Conservation (phyloP, 2,888 invertebrate genomes). For the Brachylomia viminalis region DNA sequence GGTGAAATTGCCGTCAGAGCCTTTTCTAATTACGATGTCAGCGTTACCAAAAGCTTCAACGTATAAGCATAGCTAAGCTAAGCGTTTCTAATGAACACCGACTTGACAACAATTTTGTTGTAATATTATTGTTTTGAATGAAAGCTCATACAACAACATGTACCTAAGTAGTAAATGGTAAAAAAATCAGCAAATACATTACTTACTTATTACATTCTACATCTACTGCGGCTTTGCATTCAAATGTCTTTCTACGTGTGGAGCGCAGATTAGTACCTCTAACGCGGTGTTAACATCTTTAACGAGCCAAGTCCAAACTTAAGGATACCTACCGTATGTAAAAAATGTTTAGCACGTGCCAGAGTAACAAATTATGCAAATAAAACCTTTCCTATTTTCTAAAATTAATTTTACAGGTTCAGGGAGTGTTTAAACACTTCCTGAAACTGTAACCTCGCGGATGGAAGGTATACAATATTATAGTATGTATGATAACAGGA, state of each 20-base stretch:
- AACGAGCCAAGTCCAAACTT: not conserved
- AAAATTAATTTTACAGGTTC: no score
- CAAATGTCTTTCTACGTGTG: constrained; percentile 25
- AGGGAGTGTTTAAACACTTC: no score
- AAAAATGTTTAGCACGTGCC: not conserved
- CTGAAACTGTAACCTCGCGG: not conserved
- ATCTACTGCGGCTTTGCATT: constrained; percentile 12
- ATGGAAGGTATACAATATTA: not conserved
- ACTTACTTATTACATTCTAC: constrained; percentile 16
- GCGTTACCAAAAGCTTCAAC: not conserved
- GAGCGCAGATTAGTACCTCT: not conserved
- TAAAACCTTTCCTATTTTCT: not conserved
- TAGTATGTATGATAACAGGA: not conserved
- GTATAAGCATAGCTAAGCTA: not conserved
- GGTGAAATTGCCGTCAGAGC: not conserved
- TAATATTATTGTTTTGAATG: not conserved
- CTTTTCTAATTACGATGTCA: not conserved
- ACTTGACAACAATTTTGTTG: not conserved
- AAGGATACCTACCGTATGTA: not conserved
- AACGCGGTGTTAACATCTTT: not conserved
- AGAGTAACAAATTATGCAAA: not conserved
- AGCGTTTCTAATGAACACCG: not conserved
- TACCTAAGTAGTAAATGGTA: not conserved
- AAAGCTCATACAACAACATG: not conserved
- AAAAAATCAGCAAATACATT: not conserved